These are phyloP conservation scores for Cyanoliseus patagonus DNA, from an alignment of 2,113 vertebrate genomes.

Conservation along the genomic window DNA sequence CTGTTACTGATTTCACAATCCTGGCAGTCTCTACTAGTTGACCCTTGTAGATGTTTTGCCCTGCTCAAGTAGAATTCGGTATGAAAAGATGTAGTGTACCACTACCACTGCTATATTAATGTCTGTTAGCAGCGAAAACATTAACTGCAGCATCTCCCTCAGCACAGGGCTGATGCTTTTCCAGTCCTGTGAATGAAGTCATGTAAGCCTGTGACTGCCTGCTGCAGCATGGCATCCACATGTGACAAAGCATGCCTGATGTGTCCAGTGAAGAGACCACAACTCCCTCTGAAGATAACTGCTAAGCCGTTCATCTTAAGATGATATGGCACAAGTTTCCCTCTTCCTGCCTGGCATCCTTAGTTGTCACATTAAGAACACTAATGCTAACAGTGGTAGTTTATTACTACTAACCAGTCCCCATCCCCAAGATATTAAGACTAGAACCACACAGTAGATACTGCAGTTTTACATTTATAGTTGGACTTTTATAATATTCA, in stretches of 20 bases:
- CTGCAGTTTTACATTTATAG: constrained; percentile 84
- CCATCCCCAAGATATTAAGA: constrained; percentile 50
- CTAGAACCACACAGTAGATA: constrained; percentile 77
- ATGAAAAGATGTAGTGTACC: background rate
- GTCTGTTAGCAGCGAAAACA: background rate
- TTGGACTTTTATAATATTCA: constrained; percentile 80
- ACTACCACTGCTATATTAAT: background rate
- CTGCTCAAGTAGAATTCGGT: background rate
- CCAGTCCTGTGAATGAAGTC: background rate
- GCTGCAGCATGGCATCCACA: background rate
- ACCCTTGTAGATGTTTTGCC: background rate
- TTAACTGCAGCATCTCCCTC: background rate
- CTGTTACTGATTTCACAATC: background rate
- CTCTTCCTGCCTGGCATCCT: background rate
- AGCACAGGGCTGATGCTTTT: background rate
- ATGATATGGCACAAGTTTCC: background rate
- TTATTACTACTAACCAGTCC: background rate
- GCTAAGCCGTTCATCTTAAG: background rate
- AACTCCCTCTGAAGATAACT: background rate
- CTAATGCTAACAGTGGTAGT: background rate
- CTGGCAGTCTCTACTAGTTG: background rate
- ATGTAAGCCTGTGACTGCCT: background rate
- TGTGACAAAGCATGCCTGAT: background rate
- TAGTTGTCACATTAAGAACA: background rate
- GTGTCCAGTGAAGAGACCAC: background rate